Base-by-base conservation (phyloP, 2,888 invertebrate genomes). In the Eristalis pertinax region DNA sequence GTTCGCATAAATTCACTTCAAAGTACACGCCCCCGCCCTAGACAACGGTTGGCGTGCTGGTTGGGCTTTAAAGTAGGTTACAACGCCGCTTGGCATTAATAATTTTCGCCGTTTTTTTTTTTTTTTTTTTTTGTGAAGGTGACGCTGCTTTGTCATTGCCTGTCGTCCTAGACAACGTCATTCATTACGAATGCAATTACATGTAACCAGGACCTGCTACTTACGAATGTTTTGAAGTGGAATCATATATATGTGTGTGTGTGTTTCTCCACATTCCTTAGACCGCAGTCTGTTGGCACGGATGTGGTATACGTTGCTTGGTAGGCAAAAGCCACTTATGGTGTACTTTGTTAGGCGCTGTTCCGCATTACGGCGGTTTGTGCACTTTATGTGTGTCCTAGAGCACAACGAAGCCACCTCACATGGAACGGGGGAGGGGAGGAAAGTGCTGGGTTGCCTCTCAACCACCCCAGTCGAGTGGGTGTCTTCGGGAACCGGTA, bases 101-200 rank as follows among this genome's bases (percentile, higher is more conserved):
- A 84, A 65, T 73, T 50, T 50, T 50, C 50, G 32, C 32, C 32
- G 8, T 32, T 32, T 32, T 1, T 8, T 32, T 26, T 26, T n/a
- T 5, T 43, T 43, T 43, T 15, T 15, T n/a, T 8, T 50, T 50
- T 50, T 19, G 50, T 19, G 50, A 50, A 50, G 50, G 50, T 19
- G 19, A 50, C 50, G 5, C 32, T 65, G 35, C 50, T 43, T 58
- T 13, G n/a, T 43, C 22, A 50, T 41, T 26, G 72, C 41, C 19
- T 22, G 26, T 62, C 38, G 22, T 22, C 35, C 22, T 62, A 84
- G 79, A 84, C 79, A 79, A 80, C n/a, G 50, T 81, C 67, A 85
- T 85, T 85, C 81, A 85, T 85, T 85, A 81, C 75, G 72, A 85
- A 69, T 56, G 76, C 85, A 81, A 80, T 85, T 82, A 65, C 64